These are phyloP conservation scores for Macquaria ambigua DNA, from an alignment of 2,113 vertebrate genomes.

Conservation along the genomic window DNA sequence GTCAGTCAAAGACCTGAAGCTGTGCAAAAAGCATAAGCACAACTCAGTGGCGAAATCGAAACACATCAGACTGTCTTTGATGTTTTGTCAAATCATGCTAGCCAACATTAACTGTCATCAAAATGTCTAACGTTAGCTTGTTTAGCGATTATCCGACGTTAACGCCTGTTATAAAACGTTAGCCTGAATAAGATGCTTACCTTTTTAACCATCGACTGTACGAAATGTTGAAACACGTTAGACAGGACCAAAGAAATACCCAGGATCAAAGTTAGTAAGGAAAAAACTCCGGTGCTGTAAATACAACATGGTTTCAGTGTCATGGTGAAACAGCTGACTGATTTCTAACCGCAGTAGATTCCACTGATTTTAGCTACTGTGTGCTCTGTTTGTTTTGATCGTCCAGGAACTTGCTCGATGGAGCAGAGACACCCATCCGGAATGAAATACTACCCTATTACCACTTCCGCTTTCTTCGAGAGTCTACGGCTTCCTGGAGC, in stretches of 20 bases:
- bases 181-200: conserved; percentile 63
- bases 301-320: conserved; percentile 74
- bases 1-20: background rate
- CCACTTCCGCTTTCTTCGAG: conserved; percentile 63
- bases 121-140: background rate
- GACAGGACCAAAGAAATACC: conserved; percentile 79
- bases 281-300: conserved; percentile 74
- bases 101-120: background rate
- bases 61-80: background rate
- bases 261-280: conserved; percentile 75
- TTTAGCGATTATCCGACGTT: no score
- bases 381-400: conserved; percentile 66
- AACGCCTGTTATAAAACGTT: background rate
- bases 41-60: background rate
- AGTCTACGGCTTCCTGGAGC: background rate
- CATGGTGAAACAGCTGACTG: conserved; percentile 43
- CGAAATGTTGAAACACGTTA: conserved; percentile 71
- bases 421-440: conserved; percentile 31
- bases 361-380: background rate
- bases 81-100: background rate
- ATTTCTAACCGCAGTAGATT: no score
- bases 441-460: accelerated
- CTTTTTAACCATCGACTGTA: conserved; percentile 75
- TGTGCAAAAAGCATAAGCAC: no score
- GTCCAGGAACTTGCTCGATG: conserved; percentile 29